Conservation (phyloP, 1,140 invertebrate genomes). For the Papilio polytes region DNA sequence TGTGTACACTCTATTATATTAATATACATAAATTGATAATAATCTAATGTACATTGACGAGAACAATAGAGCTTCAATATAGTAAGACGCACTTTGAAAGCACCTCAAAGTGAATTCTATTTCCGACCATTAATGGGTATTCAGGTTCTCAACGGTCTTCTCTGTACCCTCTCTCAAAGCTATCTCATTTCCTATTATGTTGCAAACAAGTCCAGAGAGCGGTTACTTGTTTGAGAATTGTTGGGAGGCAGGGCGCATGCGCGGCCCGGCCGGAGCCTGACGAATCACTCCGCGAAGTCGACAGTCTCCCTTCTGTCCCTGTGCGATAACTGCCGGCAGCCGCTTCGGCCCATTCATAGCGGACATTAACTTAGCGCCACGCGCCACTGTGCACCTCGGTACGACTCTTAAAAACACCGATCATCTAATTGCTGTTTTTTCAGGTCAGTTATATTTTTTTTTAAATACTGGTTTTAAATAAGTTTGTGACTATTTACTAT, state of each 20-base stretch:
- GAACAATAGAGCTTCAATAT: not conserved
- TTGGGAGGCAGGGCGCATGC: conserved; percentile 36
- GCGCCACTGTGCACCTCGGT: not conserved
- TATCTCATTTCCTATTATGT: conserved; percentile 42
- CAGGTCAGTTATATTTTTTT: not conserved
- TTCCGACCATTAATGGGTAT: conserved; percentile 17
- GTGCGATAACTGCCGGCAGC: conserved; percentile 27
- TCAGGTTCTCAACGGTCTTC: conserved; percentile 3
- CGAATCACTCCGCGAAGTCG: conserved; percentile 41
- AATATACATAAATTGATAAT: not conserved
- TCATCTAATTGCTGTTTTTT: not conserved
- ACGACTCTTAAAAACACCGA: not conserved
- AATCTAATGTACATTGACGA: not conserved
- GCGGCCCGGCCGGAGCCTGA: conserved; percentile 32
- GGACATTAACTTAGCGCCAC: conserved; percentile 33
- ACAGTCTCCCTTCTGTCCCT: conserved; percentile 42
- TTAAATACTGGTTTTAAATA: not conserved
- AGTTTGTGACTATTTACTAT: not conserved
- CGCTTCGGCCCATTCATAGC: conserved; percentile 3
- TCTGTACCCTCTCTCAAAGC: conserved; percentile 30
- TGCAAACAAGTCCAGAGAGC: conserved; percentile 42
- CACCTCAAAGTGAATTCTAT: conserved; percentile 33
- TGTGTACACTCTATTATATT: not conserved
- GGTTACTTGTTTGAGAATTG: conserved; percentile 42
- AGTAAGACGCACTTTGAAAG: conserved; percentile 5